These are phyloP conservation scores for Andrena camellia DNA, from an alignment of 2,888 invertebrate genomes.

Conservation along the genomic window DNA sequence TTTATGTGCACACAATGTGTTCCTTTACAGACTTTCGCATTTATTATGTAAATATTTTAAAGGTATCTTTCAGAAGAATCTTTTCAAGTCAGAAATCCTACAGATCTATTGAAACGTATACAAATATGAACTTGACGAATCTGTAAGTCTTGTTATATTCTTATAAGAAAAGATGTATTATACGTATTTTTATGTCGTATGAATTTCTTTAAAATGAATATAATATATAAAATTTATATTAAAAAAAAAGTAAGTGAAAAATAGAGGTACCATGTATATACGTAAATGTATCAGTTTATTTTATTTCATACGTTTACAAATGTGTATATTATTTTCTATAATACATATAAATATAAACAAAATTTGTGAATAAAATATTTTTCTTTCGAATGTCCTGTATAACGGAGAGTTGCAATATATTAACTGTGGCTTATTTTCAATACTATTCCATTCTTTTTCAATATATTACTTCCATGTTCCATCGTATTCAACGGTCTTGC, in stretches of 20 bases:
- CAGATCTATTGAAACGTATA: conserved; percentile 14
- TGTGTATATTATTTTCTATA: conserved; percentile 23
- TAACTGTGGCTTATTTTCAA: conserved; percentile 33
- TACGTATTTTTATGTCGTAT: conserved; percentile 28
- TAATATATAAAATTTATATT: conserved; percentile 22
- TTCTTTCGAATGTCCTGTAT: conserved; percentile 6
- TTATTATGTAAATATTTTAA: conserved; percentile 37
- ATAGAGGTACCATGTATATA: conserved; percentile 30
- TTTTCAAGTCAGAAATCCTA: background rate
- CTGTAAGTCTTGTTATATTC: conserved; percentile 18
- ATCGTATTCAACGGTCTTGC: conserved; percentile 3
- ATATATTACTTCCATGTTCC: conserved; percentile 15
- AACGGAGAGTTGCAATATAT: conserved; percentile 6
- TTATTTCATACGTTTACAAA: conserved; percentile 35
- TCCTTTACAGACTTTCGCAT: conserved; percentile 17
- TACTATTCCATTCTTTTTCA: conserved; percentile 15
- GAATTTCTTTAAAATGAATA: conserved; percentile 14
- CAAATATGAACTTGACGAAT: conserved; percentile 15
- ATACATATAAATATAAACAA: conserved; percentile 30
- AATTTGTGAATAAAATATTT: conserved; percentile 35
- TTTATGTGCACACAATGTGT: conserved; percentile 13
- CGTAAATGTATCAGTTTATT: conserved; percentile 37
- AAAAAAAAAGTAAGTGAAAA: conserved; percentile 17
- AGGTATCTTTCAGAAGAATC: conserved; percentile 25
- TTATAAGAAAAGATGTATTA: conserved; percentile 15